Conservation (phyloP, 2,888 invertebrate species). For the Rotaria sp. region DNA sequence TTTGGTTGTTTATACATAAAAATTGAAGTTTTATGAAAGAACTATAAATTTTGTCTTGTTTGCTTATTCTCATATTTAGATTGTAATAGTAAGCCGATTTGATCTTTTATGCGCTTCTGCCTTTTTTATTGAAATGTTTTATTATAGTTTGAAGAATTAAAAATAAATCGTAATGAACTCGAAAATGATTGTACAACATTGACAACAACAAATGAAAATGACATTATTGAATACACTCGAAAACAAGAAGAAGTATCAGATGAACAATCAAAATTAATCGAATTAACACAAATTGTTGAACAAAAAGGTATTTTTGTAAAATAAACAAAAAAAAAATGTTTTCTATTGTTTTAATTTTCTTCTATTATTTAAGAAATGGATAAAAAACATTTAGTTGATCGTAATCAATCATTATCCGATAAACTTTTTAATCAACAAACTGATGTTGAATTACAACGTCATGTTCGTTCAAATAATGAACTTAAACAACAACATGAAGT, state of each 20-base stretch:
- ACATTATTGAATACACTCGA: background rate
- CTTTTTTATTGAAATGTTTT: too few species aligned
- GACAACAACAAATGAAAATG: background rate
- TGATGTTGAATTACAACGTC: background rate
- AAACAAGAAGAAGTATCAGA: background rate
- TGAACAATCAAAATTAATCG: background rate
- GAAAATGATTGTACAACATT: background rate
- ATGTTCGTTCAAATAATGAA: background rate
- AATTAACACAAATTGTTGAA: constrained; percentile 3
- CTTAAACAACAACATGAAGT: constrained; percentile 10
- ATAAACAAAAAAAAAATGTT: too few species aligned
- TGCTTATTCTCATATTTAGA: too few species aligned
- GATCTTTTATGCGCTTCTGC: too few species aligned
- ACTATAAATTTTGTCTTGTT: too few species aligned
- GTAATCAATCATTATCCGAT: background rate
- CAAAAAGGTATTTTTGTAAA: background rate
- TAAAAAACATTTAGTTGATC: background rate
- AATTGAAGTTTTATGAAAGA: too few species aligned
- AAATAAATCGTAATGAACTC: background rate
- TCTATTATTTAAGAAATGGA: background rate
- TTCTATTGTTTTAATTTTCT: too few species aligned
- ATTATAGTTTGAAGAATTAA: background rate
- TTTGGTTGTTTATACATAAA: too few species aligned
- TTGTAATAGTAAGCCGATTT: too few species aligned
- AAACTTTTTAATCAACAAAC: background rate